Conservation (phyloP, 2,797 vertebrate species). For the Ciconia nigra region DNA sequence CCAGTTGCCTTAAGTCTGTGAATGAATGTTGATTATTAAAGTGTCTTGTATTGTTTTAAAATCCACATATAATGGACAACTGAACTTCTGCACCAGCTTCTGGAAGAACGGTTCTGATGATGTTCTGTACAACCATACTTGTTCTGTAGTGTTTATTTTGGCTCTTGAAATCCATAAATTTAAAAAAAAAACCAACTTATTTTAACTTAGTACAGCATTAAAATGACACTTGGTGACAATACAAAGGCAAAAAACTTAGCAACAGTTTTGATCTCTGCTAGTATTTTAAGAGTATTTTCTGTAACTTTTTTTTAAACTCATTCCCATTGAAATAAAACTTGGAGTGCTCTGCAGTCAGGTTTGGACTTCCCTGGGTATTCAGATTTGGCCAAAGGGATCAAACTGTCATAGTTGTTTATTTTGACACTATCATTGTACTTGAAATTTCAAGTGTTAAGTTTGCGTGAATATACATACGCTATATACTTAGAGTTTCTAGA, state of each 20-base stretch:
- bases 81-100: constrained; percentile 54
- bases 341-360: background rate
- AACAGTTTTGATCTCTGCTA: background rate
- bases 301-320: background rate
- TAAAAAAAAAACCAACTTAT: background rate
- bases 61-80: constrained; percentile 59
- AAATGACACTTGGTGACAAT: background rate
- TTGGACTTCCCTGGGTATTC: background rate
- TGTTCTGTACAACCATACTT: background rate
- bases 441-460: constrained; percentile 24
- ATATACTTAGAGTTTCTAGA: constrained; percentile 45
- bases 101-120: background rate
- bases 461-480: background rate
- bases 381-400: background rate
- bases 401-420: background rate
- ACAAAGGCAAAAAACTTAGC: background rate
- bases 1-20: constrained; percentile 80
- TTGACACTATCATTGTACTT: constrained; percentile 49
- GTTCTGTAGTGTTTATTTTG: background rate
- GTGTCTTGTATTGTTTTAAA: constrained; percentile 64
- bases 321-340: background rate
- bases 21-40: constrained; percentile 73
- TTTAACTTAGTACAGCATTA: background rate
- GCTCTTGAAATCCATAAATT: background rate
- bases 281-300: background rate